A percentile compares a stretch with the other conserved stretches of the same genome.
Conservation (phyloP, 1,140 invertebrate species). For the Formica selysi region DNA sequence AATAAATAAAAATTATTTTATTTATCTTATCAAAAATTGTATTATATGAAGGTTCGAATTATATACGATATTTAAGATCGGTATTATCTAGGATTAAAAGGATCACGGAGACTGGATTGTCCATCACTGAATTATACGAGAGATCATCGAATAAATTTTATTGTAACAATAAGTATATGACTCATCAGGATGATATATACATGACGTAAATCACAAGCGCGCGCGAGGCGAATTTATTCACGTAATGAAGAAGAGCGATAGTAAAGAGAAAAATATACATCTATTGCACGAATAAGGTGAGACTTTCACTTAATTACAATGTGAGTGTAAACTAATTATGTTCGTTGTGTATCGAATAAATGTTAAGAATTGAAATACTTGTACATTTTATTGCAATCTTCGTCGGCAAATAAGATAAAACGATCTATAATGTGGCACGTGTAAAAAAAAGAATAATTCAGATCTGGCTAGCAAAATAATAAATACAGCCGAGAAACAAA, state of each 20-base stretch:
- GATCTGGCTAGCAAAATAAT: conserved; percentile 29
- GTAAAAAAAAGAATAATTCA: not conserved
- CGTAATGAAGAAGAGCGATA: not conserved
- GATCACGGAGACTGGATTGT: not conserved
- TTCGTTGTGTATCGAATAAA: conserved; percentile 49
- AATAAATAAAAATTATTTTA: not conserved
- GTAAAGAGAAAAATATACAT: conserved; percentile 53
- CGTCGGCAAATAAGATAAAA: not conserved
- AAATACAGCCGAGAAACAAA: conserved; percentile 27
- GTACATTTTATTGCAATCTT: not conserved
- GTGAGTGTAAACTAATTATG: conserved; percentile 1
- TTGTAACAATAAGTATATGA: conserved; percentile 9
- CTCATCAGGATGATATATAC: conserved; percentile 34
- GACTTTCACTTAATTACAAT: not conserved
- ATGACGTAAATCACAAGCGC: conserved; percentile 6
- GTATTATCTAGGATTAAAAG: not conserved
- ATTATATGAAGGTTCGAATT: not conserved
- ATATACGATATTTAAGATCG: not conserved
- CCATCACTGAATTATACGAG: not conserved
- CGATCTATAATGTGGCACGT: conserved; percentile 16
- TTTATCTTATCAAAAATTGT: not conserved
- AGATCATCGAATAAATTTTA: conserved; percentile 35
- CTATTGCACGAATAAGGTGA: not conserved
- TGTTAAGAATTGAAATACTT: not conserved
- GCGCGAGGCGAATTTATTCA: conserved; percentile 15